These are phyloP conservation scores for Alosa sapidissima DNA, from an alignment of 2,797 vertebrate genomes.

Conservation along the genomic window DNA sequence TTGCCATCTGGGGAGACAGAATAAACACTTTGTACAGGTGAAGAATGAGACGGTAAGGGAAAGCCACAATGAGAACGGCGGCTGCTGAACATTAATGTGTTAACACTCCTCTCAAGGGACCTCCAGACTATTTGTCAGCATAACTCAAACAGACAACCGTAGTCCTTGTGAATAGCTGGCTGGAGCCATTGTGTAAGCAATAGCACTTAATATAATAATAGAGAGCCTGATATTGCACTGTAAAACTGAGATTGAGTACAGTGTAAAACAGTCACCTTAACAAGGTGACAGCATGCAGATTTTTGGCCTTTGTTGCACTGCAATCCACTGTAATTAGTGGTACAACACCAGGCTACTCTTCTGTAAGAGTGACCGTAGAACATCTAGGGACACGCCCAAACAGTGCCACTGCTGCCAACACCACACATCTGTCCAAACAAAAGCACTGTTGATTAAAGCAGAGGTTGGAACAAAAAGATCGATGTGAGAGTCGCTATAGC, in stretches of 20 bases:
- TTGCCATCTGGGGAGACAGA: slow-evolving; percentile 3
- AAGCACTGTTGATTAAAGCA: neutral
- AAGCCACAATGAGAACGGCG: neutral
- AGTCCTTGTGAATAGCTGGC: neutral
- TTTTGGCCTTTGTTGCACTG: neutral
- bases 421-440: neutral
- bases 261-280: neutral
- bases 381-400: neutral
- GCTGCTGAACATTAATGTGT: neutral
- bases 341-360: neutral
- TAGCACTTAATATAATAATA: too few relatives aligned
- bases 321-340: neutral
- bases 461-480: neutral
- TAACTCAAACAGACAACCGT: neutral
- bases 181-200: neutral
- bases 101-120: neutral
- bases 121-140: neutral
- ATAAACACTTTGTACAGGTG: neutral
- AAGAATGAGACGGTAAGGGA: neutral
- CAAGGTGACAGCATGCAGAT: too few relatives aligned
- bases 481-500: neutral
- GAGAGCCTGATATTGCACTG: too few relatives aligned
- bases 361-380: neutral
- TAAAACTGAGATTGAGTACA: neutral
- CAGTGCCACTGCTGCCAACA: neutral